phyloP scores from a whole-genome alignment of 2,888 invertebrate species.

The Nyleta sp. region DNA sequence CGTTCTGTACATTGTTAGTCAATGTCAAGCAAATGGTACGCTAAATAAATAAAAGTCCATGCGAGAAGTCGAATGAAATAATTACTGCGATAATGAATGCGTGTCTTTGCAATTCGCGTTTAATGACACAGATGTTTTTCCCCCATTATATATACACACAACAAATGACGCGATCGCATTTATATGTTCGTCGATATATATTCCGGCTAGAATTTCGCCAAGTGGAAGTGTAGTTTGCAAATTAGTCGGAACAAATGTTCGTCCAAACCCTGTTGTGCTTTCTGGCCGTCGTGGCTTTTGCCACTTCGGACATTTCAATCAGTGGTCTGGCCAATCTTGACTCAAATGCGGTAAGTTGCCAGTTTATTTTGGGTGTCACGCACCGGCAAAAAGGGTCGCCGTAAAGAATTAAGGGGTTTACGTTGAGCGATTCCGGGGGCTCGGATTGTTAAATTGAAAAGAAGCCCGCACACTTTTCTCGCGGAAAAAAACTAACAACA shows the following conservation, averaged over 20 bases:
- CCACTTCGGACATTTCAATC: constrained; percentile 68
- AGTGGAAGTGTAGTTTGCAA: constrained; percentile 39
- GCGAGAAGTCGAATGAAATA: constrained; percentile 43
- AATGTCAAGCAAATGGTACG: constrained; percentile 49
- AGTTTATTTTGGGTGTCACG: constrained; percentile 42
- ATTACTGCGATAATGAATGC: constrained; percentile 46
- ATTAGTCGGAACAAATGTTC: constrained; percentile 52
- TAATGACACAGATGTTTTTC: constrained; percentile 58
- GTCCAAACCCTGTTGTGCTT: constrained; percentile 63
- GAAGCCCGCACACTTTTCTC: not conserved
- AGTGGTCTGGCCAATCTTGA: constrained; percentile 63
- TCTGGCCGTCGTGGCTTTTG: constrained; percentile 67
- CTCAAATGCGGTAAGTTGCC: constrained; percentile 59
- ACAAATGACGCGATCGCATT: constrained; percentile 46
- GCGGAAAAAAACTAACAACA: not conserved
- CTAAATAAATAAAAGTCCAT: constrained; percentile 51
- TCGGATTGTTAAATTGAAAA: constrained; percentile 34
- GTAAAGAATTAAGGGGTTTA: constrained; percentile 34
- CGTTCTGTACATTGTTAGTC: constrained; percentile 49
- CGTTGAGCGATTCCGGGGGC: constrained; percentile 14
- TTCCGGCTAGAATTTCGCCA: constrained; percentile 3
- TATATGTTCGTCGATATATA: constrained; percentile 47
- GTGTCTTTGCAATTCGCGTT: constrained; percentile 31
- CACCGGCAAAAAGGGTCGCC: constrained; percentile 26
- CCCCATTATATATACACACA: constrained; percentile 11